Percentiles rank a stretch among this genome's conserved stretches.
Evolutionary conservation across 2,888 invertebrate genomes (phyloP).

Genomic region (Heliconius hortense): DNA sequence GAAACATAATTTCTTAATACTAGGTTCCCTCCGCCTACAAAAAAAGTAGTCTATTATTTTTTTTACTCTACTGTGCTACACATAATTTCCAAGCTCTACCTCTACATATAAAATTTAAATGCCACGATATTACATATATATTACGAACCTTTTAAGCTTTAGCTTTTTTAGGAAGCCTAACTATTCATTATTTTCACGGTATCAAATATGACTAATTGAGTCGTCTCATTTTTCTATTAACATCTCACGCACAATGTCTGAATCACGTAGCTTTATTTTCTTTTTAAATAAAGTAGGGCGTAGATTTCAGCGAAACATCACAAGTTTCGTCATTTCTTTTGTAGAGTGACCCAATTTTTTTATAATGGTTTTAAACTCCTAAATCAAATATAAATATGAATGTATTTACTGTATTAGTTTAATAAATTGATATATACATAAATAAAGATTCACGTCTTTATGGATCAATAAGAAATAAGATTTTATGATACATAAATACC

Average conservation of each 20-base stretch:
- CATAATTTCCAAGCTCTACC: too few relatives aligned
- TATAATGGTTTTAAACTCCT: slow-evolving; percentile 24
- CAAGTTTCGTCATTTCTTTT: slow-evolving; percentile 42
- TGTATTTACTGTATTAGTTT: not conserved
- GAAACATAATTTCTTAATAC: too few relatives aligned
- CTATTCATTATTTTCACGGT: not conserved
- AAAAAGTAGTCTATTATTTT: too few relatives aligned
- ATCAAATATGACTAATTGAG: not conserved
- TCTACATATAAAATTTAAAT: too few relatives aligned
- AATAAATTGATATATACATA: not conserved
- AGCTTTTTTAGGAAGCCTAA: not conserved
- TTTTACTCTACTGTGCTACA: too few relatives aligned
- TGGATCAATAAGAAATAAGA: not conserved
- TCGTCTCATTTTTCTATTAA: slow-evolving; percentile 16
- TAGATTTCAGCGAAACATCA: slow-evolving; percentile 32
- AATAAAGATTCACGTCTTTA: not conserved
- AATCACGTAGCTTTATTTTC: slow-evolving; percentile 28
- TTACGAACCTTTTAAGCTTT: not conserved
- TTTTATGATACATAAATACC: not conserved
- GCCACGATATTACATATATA: too few relatives aligned
- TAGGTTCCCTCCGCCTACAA: too few relatives aligned
- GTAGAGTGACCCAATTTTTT: slow-evolving; percentile 54
- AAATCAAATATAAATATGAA: not conserved
- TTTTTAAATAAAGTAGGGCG: slow-evolving; percentile 30
- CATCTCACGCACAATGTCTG: slow-evolving; percentile 25